Conservation (phyloP, 2,888 invertebrate species). For the Chouioia cunea region DNA sequence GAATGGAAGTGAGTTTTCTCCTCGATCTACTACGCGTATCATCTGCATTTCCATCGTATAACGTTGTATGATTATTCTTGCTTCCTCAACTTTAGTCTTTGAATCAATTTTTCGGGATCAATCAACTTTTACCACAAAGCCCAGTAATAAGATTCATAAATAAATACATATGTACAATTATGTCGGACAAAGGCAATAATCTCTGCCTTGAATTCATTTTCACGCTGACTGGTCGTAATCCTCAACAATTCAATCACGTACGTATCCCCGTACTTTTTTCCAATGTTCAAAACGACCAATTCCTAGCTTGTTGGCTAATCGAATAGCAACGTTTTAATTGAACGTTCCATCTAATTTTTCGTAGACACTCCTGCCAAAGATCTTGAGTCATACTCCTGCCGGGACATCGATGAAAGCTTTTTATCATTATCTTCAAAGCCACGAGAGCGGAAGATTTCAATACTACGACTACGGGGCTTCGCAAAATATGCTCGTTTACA, state of each 20-base stretch:
- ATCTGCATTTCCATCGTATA: not conserved
- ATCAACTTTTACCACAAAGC: too few species aligned
- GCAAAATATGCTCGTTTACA: conserved; percentile 74
- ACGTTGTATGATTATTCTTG: too few species aligned
- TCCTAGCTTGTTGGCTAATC: too few species aligned
- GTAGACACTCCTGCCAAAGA: conserved; percentile 73
- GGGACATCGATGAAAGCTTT: conserved; percentile 81
- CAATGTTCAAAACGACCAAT: not conserved
- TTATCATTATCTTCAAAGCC: conserved; percentile 78
- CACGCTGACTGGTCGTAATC: conserved; percentile 82
- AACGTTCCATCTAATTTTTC: too few species aligned
- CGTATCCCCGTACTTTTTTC: conserved; percentile 46
- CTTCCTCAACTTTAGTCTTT: too few species aligned
- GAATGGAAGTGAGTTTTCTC: not conserved
- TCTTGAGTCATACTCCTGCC: conserved; percentile 79
- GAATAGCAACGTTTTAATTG: too few species aligned
- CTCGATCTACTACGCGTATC: too few species aligned
- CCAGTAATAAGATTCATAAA: too few species aligned
- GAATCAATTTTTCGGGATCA: too few species aligned
- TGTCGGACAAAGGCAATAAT: too few species aligned
- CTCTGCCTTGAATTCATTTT: conserved; percentile 78
- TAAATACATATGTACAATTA: too few species aligned
- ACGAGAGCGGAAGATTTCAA: conserved; percentile 73
- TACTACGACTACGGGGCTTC: conserved; percentile 78
- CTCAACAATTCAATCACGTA: conserved; percentile 76